phyloP scores from a whole-genome alignment of 2,797 vertebrate species.

The Cirrhinus molitorella region DNA sequence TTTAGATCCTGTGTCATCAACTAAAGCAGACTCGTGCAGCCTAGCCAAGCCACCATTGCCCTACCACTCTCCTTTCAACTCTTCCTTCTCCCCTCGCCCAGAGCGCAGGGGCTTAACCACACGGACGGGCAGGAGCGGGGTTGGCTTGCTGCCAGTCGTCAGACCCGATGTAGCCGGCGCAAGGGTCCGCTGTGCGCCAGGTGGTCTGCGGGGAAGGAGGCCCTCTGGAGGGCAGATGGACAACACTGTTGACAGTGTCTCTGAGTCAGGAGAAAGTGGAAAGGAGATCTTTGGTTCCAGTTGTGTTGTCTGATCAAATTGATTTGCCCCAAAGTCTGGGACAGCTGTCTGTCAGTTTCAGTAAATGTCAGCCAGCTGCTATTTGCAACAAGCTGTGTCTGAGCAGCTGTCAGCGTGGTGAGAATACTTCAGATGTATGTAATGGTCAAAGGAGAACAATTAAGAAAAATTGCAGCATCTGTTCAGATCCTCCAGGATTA shows the following conservation, averaged over 20 bases:
- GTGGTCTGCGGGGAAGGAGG: conserved; percentile 60
- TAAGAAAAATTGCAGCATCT: conserved; percentile 18
- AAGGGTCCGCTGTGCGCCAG: conserved; percentile 57
- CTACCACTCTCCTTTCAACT: conserved; percentile 40
- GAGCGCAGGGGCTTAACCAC: conserved; percentile 66
- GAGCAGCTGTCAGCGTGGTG: conserved; percentile 24
- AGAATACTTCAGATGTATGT: neutral
- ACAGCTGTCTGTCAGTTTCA: conserved; percentile 35
- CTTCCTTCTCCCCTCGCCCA: conserved; percentile 57
- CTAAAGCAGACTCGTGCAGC: conserved; percentile 56
- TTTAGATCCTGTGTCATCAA: conserved; percentile 43
- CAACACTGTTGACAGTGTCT: conserved; percentile 52
- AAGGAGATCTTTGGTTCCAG: conserved; percentile 10
- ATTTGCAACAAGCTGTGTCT: conserved; percentile 26
- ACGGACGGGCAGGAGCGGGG: conserved; percentile 84
- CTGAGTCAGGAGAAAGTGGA: conserved; percentile 49
- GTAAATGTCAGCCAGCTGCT: conserved; percentile 8
- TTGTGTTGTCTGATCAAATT: conserved; percentile 24
- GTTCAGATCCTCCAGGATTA: conserved; percentile 11
- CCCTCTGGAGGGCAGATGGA: conserved; percentile 63
- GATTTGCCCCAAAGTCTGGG: neutral
- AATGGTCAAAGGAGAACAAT: conserved; percentile 31
- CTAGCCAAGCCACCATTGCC: conserved; percentile 48
- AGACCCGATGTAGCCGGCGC: conserved; percentile 75
- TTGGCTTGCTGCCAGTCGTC: conserved; percentile 88